Evolutionary conservation across 1,140 invertebrate species (phyloP).

Genomic region (Drosophila teissieri): DNA sequence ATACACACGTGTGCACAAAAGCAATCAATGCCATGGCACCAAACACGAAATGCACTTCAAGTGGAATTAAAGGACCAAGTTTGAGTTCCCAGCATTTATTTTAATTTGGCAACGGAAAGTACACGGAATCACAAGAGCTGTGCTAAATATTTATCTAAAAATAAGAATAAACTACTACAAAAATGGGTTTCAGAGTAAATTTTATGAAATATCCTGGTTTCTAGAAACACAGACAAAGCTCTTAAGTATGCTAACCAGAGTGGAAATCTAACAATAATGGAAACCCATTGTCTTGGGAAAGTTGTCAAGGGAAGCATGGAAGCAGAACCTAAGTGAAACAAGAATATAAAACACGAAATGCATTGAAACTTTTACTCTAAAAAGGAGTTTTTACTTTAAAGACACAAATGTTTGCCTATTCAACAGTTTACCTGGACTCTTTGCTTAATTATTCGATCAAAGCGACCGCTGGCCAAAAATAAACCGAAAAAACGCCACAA

Average conservation of each 20-base stretch:
- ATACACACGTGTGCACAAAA: slow-evolving; percentile 19
- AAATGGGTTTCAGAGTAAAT: no score
- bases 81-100: not conserved
- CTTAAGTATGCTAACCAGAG: not conserved
- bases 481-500: slow-evolving; percentile 1
- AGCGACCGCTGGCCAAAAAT: slow-evolving; percentile 13
- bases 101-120: not conserved
- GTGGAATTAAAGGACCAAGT: not conserved
- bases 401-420: no score
- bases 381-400: no score
- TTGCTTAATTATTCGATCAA: slow-evolving; percentile 31
- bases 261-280: not conserved
- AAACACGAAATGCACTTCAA: not conserved
- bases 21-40: slow-evolving; percentile 46
- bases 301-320: not conserved
- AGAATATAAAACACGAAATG: not conserved
- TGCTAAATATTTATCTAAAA: no score
- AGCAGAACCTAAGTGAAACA: not conserved
- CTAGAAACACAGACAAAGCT: no score
- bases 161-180: no score
- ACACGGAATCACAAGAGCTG: not conserved
- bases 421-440: slow-evolving; percentile 10
- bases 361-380: no score
- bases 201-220: no score
- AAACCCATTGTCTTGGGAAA: not conserved